phyloP scores from a whole-genome alignment of 2,113 vertebrate genomes.

The Triplophysa tibetana region DNA sequence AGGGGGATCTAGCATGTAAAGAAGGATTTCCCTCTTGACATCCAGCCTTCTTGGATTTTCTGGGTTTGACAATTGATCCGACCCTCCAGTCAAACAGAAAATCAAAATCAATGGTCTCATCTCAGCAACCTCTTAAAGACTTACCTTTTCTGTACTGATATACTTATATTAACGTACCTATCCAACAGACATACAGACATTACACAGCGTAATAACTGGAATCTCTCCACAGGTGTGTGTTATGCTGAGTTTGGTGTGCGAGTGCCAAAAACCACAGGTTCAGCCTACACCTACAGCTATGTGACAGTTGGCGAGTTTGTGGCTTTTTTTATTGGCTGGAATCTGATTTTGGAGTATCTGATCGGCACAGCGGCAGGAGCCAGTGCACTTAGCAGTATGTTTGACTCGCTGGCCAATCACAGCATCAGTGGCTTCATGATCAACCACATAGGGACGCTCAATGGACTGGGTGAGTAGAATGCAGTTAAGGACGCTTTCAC shows the following conservation, averaged over 20 bases:
- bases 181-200: not conserved
- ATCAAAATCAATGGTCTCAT: constrained; percentile 7
- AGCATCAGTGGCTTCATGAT: constrained; percentile 94
- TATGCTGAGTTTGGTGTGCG: constrained; percentile 97
- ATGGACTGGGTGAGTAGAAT: constrained; percentile 84
- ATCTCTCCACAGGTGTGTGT: constrained; percentile 81
- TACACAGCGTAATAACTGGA: not conserved
- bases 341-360: constrained; percentile 96
- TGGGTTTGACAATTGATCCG: constrained; percentile 17
- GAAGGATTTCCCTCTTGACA: constrained; percentile 2
- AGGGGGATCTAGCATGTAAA: not conserved
- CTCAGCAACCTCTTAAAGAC: not conserved
- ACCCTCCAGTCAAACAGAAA: not conserved
- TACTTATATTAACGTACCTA: not conserved
- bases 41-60: not conserved
- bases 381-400: constrained; percentile 97
- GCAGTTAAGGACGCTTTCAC: no score
- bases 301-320: constrained; percentile 97
- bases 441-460: constrained; percentile 83
- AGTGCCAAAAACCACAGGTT: constrained; percentile 95
- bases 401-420: constrained; percentile 95
- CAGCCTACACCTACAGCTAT: constrained; percentile 98
- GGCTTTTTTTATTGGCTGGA: constrained; percentile 98
- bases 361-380: constrained; percentile 94
- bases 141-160: not conserved